phyloP scores from a whole-genome alignment of 2,113 vertebrate genomes.

The Chlamydotis undulata region DNA sequence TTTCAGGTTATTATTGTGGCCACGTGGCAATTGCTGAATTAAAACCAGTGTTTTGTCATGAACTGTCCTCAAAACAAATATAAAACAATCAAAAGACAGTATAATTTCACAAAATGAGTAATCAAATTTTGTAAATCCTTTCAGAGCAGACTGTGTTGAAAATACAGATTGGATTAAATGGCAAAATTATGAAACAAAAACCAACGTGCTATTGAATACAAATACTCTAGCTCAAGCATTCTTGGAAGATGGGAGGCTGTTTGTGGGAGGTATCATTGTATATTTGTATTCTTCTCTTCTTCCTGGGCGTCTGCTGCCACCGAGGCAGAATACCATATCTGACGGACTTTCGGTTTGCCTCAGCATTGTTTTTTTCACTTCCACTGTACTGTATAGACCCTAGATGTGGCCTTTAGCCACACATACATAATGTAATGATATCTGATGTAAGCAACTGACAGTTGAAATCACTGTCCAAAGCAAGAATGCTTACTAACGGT shows the following conservation, averaged over 20 bases:
- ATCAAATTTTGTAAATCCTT: neutral
- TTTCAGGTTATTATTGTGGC: neutral
- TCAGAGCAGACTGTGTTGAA: neutral
- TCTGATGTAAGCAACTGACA: no score
- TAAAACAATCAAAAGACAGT: neutral
- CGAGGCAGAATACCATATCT: neutral
- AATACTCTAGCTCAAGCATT: neutral
- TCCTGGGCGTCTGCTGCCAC: neutral
- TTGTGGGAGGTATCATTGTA: neutral
- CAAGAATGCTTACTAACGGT: neutral
- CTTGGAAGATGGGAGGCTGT: neutral
- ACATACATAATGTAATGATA: rapidly evolving
- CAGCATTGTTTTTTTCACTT: neutral
- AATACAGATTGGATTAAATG: neutral
- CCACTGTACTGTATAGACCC: rapidly evolving
- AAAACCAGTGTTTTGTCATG: neutral
- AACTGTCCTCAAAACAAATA: neutral
- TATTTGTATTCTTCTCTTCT: neutral
- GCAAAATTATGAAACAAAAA: neutral
- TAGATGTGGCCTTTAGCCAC: neutral
- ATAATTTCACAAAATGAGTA: neutral
- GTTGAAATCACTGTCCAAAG: neutral
- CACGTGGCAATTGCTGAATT: neutral
- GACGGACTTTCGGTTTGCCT: neutral
- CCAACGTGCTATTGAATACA: neutral